Evolutionary conservation across 2,113 vertebrate species (phyloP).

Genomic region (Anolis sagrei): DNA sequence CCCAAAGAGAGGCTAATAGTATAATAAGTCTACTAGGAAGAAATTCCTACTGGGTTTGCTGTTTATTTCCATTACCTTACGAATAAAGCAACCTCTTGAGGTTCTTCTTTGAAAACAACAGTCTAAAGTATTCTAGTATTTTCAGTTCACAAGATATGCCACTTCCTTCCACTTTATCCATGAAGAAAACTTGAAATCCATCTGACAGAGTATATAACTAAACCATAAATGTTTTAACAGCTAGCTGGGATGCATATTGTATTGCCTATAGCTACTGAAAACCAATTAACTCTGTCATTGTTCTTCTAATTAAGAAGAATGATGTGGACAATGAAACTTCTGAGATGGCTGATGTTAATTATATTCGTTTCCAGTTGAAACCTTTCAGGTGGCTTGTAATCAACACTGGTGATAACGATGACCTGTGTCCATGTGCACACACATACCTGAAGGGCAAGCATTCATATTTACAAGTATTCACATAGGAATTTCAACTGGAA

Average conservation of each 20-base stretch:
- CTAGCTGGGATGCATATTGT: neutral
- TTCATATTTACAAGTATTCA: too few relatives aligned
- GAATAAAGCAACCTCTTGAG: neutral
- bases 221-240: conserved; percentile 1
- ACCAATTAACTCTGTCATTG: conserved; percentile 2
- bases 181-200: neutral
- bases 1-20: neutral
- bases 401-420: too few relatives aligned
- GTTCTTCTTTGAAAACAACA: neutral
- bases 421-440: neutral
- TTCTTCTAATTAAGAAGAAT: conserved; percentile 5
- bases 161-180: neutral
- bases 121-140: neutral
- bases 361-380: neutral
- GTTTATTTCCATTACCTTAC: neutral
- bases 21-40: neutral
- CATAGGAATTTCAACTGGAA: too few relatives aligned
- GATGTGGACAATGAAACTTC: neutral
- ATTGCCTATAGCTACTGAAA: neutral
- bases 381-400: neutral
- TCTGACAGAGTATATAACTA: neutral
- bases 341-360: neutral
- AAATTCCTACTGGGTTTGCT: neutral
- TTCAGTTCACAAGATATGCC: neutral
- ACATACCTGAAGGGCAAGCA: neutral